Conservation (phyloP, 2,797 vertebrate genomes). For the Malurus splendens region DNA sequence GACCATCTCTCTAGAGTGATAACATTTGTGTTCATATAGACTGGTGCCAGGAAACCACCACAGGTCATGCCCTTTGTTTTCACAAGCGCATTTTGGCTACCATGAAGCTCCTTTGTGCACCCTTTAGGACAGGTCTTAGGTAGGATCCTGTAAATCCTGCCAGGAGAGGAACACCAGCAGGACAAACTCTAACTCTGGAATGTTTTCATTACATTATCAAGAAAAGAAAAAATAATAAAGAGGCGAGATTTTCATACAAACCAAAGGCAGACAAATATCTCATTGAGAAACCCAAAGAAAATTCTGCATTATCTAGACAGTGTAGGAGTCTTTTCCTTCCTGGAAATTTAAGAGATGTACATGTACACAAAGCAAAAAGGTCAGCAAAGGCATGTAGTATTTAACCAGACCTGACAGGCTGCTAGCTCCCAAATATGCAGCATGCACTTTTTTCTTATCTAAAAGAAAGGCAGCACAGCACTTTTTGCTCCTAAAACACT, state of each 20-base stretch:
- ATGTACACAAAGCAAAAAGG: not conserved
- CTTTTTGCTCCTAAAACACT: not conserved
- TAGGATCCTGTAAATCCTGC: not conserved
- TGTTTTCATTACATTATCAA: not conserved
- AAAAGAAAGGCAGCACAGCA: not conserved
- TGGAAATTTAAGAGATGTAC: not conserved
- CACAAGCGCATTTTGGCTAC: not conserved
- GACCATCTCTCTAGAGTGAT: not conserved
- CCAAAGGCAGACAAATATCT: not conserved
- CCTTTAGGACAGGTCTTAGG: not conserved
- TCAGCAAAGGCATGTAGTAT: not conserved
- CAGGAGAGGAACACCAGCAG: not conserved
- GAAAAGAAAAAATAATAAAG: not conserved
- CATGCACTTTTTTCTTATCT: constrained; percentile 9
- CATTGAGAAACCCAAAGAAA: not conserved
- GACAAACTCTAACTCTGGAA: not conserved
- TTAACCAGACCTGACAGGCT: not conserved
- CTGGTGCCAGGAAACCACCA: not conserved
- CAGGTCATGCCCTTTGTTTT: not conserved
- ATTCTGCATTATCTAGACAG: not conserved
- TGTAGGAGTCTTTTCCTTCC: not conserved
- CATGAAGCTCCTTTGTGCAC: not conserved
- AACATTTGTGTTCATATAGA: not conserved
- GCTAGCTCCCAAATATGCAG: not conserved
- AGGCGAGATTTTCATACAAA: not conserved